Evolutionary conservation across 1,140 invertebrate species (phyloP).

Genomic region (Neelides sp.): DNA sequence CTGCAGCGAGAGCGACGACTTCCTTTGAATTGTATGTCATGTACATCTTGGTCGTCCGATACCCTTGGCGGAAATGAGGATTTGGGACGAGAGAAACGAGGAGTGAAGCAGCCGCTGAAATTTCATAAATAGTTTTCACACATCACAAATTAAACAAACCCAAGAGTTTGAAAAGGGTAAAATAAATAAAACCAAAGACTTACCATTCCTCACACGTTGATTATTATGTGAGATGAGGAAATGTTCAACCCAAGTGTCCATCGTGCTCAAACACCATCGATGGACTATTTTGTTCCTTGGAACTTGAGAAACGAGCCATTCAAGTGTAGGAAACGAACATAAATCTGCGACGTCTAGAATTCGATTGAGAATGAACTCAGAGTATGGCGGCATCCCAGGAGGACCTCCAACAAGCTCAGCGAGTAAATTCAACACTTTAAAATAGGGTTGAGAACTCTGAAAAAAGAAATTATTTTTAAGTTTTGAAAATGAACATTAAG

Average conservation of each 20-base stretch:
- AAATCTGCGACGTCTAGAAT: constrained; percentile 83
- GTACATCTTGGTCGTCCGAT: constrained; percentile 43
- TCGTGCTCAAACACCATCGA: constrained; percentile 69
- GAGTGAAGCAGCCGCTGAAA: constrained; percentile 63
- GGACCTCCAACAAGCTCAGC: constrained; percentile 53
- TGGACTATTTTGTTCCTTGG: constrained; percentile 79
- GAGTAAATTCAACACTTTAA: constrained; percentile 69
- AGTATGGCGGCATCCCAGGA: constrained; percentile 72
- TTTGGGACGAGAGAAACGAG: constrained; percentile 77
- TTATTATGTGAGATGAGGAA: constrained; percentile 74
- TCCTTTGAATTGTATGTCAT: constrained; percentile 34
- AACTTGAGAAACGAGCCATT: constrained; percentile 74
- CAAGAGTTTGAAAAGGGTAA: no score
- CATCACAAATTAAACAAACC: not conserved
- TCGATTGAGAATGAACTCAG: constrained; percentile 67
- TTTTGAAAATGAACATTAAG: not conserved
- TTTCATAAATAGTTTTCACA: constrained; percentile 9
- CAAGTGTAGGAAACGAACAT: constrained; percentile 75
- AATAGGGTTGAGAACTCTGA: constrained; percentile 69
- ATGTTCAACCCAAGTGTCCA: constrained; percentile 78
- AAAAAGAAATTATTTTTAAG: constrained; percentile 28
- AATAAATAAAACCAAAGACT: constrained; percentile 19
- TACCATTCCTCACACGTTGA: constrained; percentile 67
- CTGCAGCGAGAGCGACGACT: constrained; percentile 41
- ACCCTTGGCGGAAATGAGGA: constrained; percentile 72